Evolutionary conservation across 2,797 vertebrate species (phyloP).

Genomic region (Bradypodion ventrale): DNA sequence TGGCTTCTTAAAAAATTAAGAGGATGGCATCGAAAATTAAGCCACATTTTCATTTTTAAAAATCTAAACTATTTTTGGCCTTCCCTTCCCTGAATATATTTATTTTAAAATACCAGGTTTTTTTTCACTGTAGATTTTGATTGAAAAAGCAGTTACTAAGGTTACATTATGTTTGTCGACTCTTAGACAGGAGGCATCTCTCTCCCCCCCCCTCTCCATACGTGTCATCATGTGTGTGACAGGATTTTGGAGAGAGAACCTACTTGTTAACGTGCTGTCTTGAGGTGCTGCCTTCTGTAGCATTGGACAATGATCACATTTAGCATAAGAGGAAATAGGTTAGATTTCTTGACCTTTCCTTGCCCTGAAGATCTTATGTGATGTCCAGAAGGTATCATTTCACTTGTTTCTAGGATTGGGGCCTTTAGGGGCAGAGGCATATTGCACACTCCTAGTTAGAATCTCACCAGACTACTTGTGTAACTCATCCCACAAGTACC

Average conservation of each 20-base stretch:
- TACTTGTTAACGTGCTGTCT: not conserved
- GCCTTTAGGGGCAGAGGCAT: not conserved
- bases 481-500: not conserved
- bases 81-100: not conserved
- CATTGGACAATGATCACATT: not conserved
- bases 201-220: too few relatives aligned
- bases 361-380: not conserved
- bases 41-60: not conserved
- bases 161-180: not conserved
- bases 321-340: constrained; percentile 2
- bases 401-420: not conserved
- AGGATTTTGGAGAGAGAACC: constrained; percentile 1
- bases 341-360: constrained; percentile 3
- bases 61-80: not conserved
- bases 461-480: not conserved
- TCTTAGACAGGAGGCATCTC: not conserved
- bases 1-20: not conserved
- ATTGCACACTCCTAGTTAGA: not conserved
- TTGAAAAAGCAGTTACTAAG: not conserved
- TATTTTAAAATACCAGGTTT: not conserved
- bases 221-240: not conserved
- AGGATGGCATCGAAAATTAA: not conserved
- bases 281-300: not conserved
- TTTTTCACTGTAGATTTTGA: not conserved
- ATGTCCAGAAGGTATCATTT: constrained; percentile 1